Percentiles rank a stretch among this genome's conserved stretches.
These are phyloP conservation scores for Sebastes dallii DNA, from an alignment of 2,797 vertebrate genomes.

Conservation along the genomic window DNA sequence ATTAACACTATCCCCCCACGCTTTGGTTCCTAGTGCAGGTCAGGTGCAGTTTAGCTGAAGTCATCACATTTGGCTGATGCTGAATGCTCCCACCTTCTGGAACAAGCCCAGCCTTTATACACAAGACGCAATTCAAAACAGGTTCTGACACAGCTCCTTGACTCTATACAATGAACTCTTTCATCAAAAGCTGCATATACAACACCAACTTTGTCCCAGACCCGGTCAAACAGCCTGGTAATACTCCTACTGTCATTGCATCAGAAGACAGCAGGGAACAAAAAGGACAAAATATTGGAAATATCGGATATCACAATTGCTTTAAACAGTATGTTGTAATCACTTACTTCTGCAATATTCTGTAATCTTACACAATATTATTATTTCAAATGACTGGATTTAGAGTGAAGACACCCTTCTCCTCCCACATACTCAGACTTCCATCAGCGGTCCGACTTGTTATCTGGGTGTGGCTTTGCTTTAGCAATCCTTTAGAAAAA, in stretches of 20 bases:
- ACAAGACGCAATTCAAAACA: not conserved
- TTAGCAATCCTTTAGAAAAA: not conserved
- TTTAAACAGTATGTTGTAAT: not conserved
- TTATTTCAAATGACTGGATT: not conserved
- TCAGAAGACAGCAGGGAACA: not conserved
- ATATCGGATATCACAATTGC: not conserved
- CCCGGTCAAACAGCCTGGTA: not conserved
- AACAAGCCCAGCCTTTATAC: not conserved
- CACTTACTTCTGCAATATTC: not conserved
- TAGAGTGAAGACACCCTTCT: not conserved
- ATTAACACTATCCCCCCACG: no score
- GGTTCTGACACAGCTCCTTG: not conserved
- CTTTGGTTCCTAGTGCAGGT: not conserved
- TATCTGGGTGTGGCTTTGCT: conserved; percentile 28
- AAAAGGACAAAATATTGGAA: not conserved
- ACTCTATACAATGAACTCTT: not conserved
- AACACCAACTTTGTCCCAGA: not conserved
- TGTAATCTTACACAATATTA: not conserved
- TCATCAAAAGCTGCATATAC: no score
- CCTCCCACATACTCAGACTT: not conserved
- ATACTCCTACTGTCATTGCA: not conserved
- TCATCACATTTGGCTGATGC: not conserved
- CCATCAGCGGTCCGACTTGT: not conserved
- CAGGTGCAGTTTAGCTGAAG: not conserved
- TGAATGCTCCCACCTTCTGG: not conserved